Evolutionary conservation across 2,888 invertebrate genomes (phyloP).

Genomic region (Tribolium freemani): DNA sequence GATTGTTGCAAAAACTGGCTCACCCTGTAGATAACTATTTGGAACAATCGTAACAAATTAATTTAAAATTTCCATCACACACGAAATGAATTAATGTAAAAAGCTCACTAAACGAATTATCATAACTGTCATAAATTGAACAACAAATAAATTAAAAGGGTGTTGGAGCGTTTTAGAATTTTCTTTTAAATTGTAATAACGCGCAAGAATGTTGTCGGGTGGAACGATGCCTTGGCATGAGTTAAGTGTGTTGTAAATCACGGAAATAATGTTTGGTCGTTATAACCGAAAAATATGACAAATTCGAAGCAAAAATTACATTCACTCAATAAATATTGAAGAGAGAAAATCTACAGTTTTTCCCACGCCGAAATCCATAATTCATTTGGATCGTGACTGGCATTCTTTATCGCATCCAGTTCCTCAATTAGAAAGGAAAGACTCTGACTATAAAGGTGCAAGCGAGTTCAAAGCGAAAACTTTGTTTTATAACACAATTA

Average conservation of each 20-base stretch:
- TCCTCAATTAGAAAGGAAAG: constrained; percentile 27
- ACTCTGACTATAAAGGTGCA: background rate
- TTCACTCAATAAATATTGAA: background rate
- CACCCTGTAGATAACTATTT: no score
- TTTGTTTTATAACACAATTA: background rate
- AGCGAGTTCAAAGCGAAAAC: constrained; percentile 12
- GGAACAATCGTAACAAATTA: no score
- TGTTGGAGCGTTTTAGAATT: no score
- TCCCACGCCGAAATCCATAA: constrained; percentile 41
- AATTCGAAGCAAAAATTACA: background rate
- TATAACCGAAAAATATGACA: background rate
- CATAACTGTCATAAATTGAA: no score
- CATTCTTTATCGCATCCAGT: constrained; percentile 38
- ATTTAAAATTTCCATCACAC: no score
- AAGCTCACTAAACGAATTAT: no score
- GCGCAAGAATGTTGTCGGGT: no score
- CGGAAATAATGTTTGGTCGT: background rate
- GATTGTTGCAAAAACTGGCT: no score
- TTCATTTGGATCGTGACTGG: constrained; percentile 39
- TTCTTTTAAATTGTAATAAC: no score
- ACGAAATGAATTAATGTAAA: no score
- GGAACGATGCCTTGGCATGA: background rate
- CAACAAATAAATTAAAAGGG: no score
- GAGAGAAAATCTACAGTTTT: constrained; percentile 5
- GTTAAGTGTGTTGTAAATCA: background rate